These are phyloP conservation scores for Drosophila fulvimacula DNA, from an alignment of 2,888 invertebrate genomes.

Conservation along the genomic window DNA sequence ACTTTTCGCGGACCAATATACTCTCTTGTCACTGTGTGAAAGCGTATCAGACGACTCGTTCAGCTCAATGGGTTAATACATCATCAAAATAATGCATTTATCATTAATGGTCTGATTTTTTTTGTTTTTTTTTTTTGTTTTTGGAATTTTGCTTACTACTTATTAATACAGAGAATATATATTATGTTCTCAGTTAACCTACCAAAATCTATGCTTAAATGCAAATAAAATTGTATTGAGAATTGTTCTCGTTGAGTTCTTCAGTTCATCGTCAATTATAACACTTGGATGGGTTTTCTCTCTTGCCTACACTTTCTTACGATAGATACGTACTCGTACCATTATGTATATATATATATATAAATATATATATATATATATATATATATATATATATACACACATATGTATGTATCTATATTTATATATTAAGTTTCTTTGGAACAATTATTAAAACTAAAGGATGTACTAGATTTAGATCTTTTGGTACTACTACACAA, in stretches of 20 bases:
- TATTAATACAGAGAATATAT: slow-evolving; percentile 4
- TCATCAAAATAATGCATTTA: neutral
- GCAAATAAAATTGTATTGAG: slow-evolving; percentile 59
- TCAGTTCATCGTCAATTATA: slow-evolving; percentile 33
- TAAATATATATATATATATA: neutral
- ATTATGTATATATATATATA: neutral
- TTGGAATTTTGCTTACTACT: neutral
- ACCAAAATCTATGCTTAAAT: slow-evolving; percentile 54
- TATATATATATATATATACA: neutral
- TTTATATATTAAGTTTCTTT: slow-evolving; percentile 1
- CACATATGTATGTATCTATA: neutral
- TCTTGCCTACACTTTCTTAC: neutral
- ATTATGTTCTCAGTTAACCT: neutral
- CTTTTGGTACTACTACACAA: slow-evolving; percentile 72
- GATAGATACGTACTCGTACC: neutral
- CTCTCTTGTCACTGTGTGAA: neutral
- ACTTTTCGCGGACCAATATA: neutral
- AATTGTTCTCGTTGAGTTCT: slow-evolving; percentile 52
- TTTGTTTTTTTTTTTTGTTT: neutral
- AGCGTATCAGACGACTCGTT: neutral
- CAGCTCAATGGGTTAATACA: neutral
- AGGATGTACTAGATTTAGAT: neutral
- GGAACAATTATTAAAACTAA: slow-evolving; percentile 9
- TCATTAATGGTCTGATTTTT: neutral
- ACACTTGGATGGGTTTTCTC: neutral